Conservation (phyloP, 2,113 vertebrate species). For the Polyodon spathula region DNA sequence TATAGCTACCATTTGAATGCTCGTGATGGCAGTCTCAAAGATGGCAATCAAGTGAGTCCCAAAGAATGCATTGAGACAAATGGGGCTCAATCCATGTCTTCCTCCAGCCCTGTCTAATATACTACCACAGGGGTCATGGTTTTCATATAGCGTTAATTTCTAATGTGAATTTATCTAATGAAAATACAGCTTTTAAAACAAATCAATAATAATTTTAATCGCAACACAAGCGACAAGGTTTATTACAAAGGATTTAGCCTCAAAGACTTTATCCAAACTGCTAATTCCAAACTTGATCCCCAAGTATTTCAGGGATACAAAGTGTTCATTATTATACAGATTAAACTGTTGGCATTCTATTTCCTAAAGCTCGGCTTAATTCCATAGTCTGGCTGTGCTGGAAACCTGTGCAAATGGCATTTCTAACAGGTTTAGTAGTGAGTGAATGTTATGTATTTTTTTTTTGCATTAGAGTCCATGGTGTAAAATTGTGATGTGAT, state of each 20-base stretch:
- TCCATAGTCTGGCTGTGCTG: constrained; percentile 18
- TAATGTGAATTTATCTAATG: neutral
- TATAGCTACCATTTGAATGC: too few relatives aligned
- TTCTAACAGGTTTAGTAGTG: constrained; percentile 15
- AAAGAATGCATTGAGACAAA: too few relatives aligned
- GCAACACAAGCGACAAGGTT: constrained; percentile 25
- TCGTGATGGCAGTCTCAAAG: too few relatives aligned
- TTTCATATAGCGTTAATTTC: too few relatives aligned
- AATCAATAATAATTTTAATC: too few relatives aligned
- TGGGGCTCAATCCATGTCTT: too few relatives aligned
- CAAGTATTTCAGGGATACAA: constrained; percentile 10
- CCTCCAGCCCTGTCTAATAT: too few relatives aligned
- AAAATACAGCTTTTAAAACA: neutral
- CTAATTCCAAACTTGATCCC: constrained; percentile 19
- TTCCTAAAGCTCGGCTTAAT: constrained; percentile 14
- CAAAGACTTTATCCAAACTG: constrained; percentile 27
- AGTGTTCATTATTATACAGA: constrained; percentile 23
- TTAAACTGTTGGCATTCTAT: constrained; percentile 23
- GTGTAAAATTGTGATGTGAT: neutral
- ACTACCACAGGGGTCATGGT: too few relatives aligned
- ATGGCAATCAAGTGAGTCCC: too few relatives aligned
- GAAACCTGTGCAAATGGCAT: constrained; percentile 9
- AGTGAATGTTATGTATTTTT: neutral
- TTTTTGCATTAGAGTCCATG: neutral
- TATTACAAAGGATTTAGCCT: constrained; percentile 30